Evolutionary conservation across 1,140 invertebrate species (phyloP), one percentile per base, ranked within the genome.

Genomic region (Holcopasites calliopsidis): DNA sequence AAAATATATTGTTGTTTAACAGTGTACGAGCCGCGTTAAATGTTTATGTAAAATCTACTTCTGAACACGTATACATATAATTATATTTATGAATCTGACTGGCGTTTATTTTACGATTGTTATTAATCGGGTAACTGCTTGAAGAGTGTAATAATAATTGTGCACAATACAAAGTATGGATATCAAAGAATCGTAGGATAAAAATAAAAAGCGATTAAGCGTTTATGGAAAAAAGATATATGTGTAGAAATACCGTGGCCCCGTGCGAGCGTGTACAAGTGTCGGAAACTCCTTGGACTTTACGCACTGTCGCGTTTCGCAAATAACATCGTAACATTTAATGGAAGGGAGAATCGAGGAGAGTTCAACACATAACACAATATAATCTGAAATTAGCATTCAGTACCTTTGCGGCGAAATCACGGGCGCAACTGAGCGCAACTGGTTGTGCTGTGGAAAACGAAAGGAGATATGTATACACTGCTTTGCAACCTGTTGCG

Each of bases 341-440:
- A 13, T 40, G 49, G 65, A 49, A 57, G 70, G 79, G 75, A 62
- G 49, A 23, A 10, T 21, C 21, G 52, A 68, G 38, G 70, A 82
- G 82, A 82, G 80, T 78, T 61, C 16, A 50, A 49, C 62, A 68
- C n/a, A 47, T 47, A 47, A 47, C 16, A 44, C 52, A 55, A 40
- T 42, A 21, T 26, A 70, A 81, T 49, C 58, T 23, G 44, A 35
- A 31, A 44, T 13, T 40, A 35, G 35, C 31, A 35, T 74, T 69
- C 4, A 60, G 0, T 33, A 58, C 50, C 16, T 16, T 21, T 57
- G 47, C 75, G 64, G n/a, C 69, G 26, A 76, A 33, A 68, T 73
- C 68, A 50, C 57, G 47, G 57, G 38, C 47, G 33, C 68, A 68
- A 82, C 76, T 77, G 69, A n/a, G n/a, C n/a, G n/a, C n/a, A n/a